phyloP scores from a whole-genome alignment of 1,140 invertebrate genomes.

The Bombus soroeensis region DNA sequence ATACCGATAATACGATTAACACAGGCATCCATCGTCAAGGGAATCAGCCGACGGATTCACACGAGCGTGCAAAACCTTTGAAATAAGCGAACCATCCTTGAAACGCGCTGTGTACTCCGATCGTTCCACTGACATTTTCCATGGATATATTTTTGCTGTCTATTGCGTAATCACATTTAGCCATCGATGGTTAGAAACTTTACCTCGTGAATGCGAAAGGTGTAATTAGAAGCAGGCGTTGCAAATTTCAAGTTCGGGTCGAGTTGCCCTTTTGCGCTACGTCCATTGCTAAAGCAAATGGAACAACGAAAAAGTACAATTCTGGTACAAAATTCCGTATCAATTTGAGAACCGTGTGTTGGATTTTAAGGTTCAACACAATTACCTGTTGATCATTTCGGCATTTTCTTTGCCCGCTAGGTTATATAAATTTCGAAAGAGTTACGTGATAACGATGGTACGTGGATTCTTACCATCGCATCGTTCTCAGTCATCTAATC shows the following conservation, averaged over 20 bases:
- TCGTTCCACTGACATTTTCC: slow-evolving; percentile 66
- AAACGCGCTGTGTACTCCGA: slow-evolving; percentile 34
- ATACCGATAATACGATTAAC: slow-evolving; percentile 47
- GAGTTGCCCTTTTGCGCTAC: too few species aligned
- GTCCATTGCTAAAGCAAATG: neutral
- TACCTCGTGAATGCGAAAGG: slow-evolving; percentile 1
- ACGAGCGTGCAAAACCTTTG: slow-evolving; percentile 51
- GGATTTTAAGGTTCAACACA: neutral
- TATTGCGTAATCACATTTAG: slow-evolving; percentile 47
- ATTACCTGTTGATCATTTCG: neutral
- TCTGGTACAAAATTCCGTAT: too few species aligned
- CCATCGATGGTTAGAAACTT: slow-evolving; percentile 27
- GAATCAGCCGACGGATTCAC: slow-evolving; percentile 12
- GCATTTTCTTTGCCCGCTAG: too few species aligned
- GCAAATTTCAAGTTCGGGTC: neutral
- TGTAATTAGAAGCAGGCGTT: neutral
- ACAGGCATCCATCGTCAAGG: neutral
- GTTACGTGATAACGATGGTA: too few species aligned
- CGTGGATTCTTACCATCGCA: neutral
- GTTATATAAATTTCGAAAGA: neutral
- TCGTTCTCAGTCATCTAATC: neutral
- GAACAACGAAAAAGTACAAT: too few species aligned
- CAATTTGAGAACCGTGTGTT: too few species aligned
- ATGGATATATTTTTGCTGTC: slow-evolving; percentile 55
- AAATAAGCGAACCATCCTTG: slow-evolving; percentile 53